Conservation (phyloP, 1,140 invertebrate genomes). For the Drosophila jambulina region DNA sequence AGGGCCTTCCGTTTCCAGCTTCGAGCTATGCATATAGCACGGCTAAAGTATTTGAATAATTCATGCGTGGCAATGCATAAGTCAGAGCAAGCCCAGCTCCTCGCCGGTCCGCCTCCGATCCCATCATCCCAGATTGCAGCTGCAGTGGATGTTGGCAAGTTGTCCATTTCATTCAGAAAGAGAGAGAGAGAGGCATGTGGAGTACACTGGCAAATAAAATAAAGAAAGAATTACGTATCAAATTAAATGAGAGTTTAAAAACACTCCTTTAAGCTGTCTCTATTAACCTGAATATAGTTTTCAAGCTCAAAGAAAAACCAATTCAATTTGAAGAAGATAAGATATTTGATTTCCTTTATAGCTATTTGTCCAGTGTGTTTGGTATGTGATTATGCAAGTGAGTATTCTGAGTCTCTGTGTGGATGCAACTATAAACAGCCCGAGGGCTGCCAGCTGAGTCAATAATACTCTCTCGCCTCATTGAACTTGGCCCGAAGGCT, state of each 20-base stretch:
- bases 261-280: background rate
- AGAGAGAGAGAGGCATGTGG: background rate
- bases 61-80: conserved; percentile 79
- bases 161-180: conserved; percentile 26
- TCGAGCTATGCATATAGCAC: conserved; percentile 44
- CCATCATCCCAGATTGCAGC: conserved; percentile 30
- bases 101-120: background rate
- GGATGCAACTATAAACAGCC: conserved; percentile 10
- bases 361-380: background rate
- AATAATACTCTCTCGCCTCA: conserved; percentile 26
- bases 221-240: background rate
- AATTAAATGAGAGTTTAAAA: background rate
- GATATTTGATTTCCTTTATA: background rate
- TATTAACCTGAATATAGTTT: background rate
- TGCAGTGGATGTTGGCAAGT: conserved; percentile 21
- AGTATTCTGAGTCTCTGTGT: background rate
- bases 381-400: conserved; percentile 34
- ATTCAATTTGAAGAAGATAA: background rate
- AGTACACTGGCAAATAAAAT: background rate
- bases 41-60: conserved; percentile 68
- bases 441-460: conserved; percentile 30
- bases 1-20: conserved; percentile 25
- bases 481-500: conserved; percentile 4
- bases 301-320: background rate
- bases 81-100: conserved; percentile 44